Base-by-base conservation (phyloP, 2,113 vertebrate genomes). In the Platysternon megacephalum region DNA sequence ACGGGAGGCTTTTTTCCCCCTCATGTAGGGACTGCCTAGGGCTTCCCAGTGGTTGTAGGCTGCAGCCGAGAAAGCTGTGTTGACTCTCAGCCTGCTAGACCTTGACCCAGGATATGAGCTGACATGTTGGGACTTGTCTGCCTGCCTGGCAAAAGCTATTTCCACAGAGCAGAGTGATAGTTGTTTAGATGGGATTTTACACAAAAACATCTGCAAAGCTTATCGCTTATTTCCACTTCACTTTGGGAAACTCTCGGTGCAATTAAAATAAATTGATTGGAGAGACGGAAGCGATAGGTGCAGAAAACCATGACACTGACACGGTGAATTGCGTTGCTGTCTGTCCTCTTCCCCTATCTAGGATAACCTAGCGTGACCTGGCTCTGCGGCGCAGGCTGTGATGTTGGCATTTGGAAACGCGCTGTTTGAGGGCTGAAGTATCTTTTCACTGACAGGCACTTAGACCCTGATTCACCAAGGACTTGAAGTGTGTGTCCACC, bases 1-100 rank as follows among this genome's bases (percentile, higher is more conserved):
- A 78, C 1, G 6, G 26, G 42, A 44, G 5, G 74, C 74, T 6
- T 28, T 14, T n/a, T n/a, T n/a, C n/a, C n/a, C n/a, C 17, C 96
- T 97, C 86, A 76, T 90, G 80, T 85, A 96, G 96, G 85, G 39
- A 14, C 52, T 29, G 1, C 84, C 3, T 0, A 5, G 58, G 85
- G 48, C 85, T 48, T 19, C 0, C 0, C 2, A 81, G 80, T 44
- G 91, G 58, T 32, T 49, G 58, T 46, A 6, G 35, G 93, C 90
- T 85, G 91, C 84, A 49, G 93, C 74, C 49, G 90, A 90, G 5
- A 16, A 6, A 72, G 11, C 56, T 84, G 65, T 28, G 3, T 84
- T 85, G 95, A 88, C 89, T 96, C 92, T 91, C 83, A 48, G 78
- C 65, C 51, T 46, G 80, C 0, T 1, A 82, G 89, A 85, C 48